Base-by-base conservation (phyloP, 2,888 invertebrate species). In the Atethmia centrago region DNA sequence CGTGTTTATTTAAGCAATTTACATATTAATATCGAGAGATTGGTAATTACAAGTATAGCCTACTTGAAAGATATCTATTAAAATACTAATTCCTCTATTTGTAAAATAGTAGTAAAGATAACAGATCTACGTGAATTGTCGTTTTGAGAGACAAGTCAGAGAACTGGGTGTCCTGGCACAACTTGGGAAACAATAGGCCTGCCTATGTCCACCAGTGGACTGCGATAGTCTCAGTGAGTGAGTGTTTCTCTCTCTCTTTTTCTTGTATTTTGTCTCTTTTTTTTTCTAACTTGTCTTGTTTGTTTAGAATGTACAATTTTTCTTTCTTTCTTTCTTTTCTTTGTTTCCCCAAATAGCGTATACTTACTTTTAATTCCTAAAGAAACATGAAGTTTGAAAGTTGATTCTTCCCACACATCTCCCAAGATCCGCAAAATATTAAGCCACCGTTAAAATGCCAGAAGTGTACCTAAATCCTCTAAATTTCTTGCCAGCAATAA, bases 1-100 rank as follows among this genome's bases (percentile, higher is more conserved):
- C n/a, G 74, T 80, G 64, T 61, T 31, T 28, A 21, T 25, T 0
- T 36, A 16, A 55, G 10, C 40, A 71, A 76, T 76, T 72, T 72
- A 25, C 79, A 72, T 62, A 45, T 36, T 53, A 49, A 36, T 28
- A n/a, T 36, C 31, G 10, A 70, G 12, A 28, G 28, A 36, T 25
- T 53, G 31, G 25, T 42, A 51, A 59, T 31, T 10, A 47, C 12
- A 31, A 25, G 10, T 31, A 8, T 2, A 74, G n/a, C 14, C 63
- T 25, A 21, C 21, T 21, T 19, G 25, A 47, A 36, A 9, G 5
- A 63, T 64, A 51, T 25, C 16, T 51, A 40, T 14, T 25, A 28
- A 5, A 16, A 21, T 2, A 28, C 25, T 7, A 1, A 62, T 61
- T 66, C 21, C 16, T 16, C 3, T 42, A 9, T 28, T 0, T 21